Evolutionary conservation across 2,797 vertebrate species (phyloP).

Genomic region (Carduelis carduelis): DNA sequence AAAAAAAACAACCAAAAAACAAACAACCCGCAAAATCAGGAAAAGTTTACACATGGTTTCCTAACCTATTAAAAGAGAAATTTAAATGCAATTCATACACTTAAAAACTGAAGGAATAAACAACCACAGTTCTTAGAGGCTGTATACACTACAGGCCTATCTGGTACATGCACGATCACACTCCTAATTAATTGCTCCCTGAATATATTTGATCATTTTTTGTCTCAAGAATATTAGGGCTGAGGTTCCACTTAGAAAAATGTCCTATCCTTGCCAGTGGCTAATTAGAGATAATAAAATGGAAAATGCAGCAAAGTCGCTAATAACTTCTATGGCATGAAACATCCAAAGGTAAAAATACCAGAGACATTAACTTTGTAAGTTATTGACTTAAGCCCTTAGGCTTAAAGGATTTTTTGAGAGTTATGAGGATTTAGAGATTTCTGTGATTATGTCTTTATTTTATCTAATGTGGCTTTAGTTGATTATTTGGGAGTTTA

Average conservation of each 20-base stretch:
- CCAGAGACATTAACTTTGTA: not conserved
- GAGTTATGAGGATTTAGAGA: not conserved
- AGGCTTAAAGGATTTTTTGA: not conserved
- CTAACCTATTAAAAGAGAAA: not conserved
- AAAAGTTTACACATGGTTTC: not conserved
- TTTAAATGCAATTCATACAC: not conserved
- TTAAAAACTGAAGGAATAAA: not conserved
- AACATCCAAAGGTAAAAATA: not conserved
- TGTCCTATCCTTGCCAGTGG: not conserved
- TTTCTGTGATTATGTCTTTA: not conserved
- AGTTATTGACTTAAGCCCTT: not conserved
- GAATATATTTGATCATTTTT: not conserved
- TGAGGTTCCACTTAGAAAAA: not conserved
- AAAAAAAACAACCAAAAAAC: not conserved
- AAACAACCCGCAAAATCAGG: not conserved
- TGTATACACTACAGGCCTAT: not conserved
- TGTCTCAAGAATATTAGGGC: not conserved
- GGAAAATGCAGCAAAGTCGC: not conserved
- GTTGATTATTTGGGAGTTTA: not conserved
- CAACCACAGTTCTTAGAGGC: not conserved
- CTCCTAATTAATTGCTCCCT: not conserved
- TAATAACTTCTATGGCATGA: not conserved
- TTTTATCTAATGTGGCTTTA: not conserved
- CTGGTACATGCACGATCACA: not conserved
- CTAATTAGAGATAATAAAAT: not conserved